Conservation (phyloP, 2,888 invertebrate species). For the Sarcophaga caerulescens region DNA sequence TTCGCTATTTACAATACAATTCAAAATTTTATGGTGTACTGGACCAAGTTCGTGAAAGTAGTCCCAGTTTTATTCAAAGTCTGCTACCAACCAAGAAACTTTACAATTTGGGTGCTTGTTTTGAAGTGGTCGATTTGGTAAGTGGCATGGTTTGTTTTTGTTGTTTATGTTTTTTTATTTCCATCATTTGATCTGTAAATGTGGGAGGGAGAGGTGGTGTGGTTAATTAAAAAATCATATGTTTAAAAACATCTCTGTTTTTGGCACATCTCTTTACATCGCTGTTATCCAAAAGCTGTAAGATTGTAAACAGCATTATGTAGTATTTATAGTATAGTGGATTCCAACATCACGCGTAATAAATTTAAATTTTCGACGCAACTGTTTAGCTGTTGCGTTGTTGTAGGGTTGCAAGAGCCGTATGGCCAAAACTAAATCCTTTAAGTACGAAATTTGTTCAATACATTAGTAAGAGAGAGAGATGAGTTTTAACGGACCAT, state of each 20-base stretch:
- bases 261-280: background rate
- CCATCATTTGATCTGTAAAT: background rate
- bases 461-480: no score
- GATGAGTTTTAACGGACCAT: no score
- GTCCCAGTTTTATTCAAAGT: constrained; percentile 42
- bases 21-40: constrained; percentile 47
- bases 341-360: no score
- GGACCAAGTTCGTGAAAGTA: constrained; percentile 53
- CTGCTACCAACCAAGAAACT: constrained; percentile 67
- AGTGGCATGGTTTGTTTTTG: constrained; percentile 46
- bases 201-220: constrained; percentile 9
- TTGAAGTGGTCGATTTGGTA: constrained; percentile 70
- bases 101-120: constrained; percentile 72
- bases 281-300: background rate
- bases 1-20: constrained; percentile 46
- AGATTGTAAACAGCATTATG: background rate
- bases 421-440: no score
- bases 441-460: no score
- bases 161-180: background rate
- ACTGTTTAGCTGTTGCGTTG: no score
- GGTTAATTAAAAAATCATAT: constrained; percentile 18
- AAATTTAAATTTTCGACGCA: no score
- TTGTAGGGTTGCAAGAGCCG: no score
- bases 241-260: constrained; percentile 35
- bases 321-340: background rate